These are phyloP conservation scores for Sinohyriopsis cumingii DNA, from an alignment of 2,888 invertebrate genomes.

Conservation along the genomic window DNA sequence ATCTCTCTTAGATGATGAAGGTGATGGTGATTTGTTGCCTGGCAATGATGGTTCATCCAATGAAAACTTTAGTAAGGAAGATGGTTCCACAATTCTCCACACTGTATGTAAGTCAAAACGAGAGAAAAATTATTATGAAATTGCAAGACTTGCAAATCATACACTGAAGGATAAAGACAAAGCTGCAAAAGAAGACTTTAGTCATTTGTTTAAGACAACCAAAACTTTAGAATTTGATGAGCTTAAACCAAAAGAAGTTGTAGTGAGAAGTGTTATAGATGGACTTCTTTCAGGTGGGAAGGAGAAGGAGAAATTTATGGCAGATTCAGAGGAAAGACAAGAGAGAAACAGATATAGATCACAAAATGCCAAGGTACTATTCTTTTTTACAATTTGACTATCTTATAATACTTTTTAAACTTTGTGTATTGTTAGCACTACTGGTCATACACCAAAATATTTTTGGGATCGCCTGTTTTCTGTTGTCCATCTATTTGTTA, in stretches of 20 bases:
- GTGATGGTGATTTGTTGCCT: background rate
- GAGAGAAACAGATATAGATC: constrained; percentile 22
- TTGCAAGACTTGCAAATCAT: constrained; percentile 36
- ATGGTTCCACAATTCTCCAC: constrained; percentile 8
- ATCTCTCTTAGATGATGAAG: constrained; percentile 27
- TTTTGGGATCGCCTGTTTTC: too few relatives aligned
- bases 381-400: background rate
- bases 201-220: constrained; percentile 40
- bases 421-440: too few relatives aligned
- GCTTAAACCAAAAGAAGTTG: constrained; percentile 39
- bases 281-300: constrained; percentile 20
- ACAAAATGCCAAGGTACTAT: constrained; percentile 39
- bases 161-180: background rate
- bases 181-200: background rate
- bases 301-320: constrained; percentile 31
- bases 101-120: constrained; percentile 45
- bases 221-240: constrained; percentile 48
- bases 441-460: too few relatives aligned
- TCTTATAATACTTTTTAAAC: too few relatives aligned
- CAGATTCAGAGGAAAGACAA: constrained; percentile 17
- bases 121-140: constrained; percentile 48
- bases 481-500: too few relatives aligned
- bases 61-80: constrained; percentile 6
- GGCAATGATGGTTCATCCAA: background rate
- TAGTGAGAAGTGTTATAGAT: constrained; percentile 41